phyloP scores from a whole-genome alignment of 2,113 vertebrate genomes.

The Sphaerodactylus townsendi region DNA sequence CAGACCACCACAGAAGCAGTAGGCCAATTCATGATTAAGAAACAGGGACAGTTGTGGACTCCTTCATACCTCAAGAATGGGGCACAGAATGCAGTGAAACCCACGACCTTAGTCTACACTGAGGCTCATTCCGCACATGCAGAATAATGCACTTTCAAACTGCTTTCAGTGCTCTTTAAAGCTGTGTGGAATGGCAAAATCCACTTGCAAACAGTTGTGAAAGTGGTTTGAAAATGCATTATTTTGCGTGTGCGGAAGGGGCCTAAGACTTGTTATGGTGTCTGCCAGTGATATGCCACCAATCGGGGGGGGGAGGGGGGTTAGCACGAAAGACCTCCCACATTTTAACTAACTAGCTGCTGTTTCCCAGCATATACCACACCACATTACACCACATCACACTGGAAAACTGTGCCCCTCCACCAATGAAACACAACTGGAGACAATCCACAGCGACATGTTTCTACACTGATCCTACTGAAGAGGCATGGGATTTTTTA shows the following conservation, averaged over 20 bases:
- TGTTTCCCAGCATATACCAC: not conserved
- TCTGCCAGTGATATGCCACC: not conserved
- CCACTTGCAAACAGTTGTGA: too few relatives aligned
- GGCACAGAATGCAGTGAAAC: not conserved
- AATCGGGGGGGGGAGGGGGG: too few relatives aligned
- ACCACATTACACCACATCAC: not conserved
- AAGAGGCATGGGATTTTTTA: not conserved
- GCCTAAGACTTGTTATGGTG: not conserved
- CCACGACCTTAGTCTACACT: not conserved
- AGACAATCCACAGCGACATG: too few relatives aligned
- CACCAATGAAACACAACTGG: not conserved
- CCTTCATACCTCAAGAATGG: not conserved
- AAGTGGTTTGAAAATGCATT: too few relatives aligned
- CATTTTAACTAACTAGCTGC: not conserved
- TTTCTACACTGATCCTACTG: not conserved
- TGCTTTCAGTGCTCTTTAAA: too few relatives aligned
- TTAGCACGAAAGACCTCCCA: not conserved
- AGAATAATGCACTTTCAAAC: too few relatives aligned
- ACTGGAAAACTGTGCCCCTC: not conserved
- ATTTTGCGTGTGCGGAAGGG: too few relatives aligned
- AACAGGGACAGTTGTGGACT: not conserved
- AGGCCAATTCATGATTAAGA: not conserved
- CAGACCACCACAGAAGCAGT: not conserved
- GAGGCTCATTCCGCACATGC: too few relatives aligned
- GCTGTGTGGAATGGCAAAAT: too few relatives aligned